phyloP scores from a whole-genome alignment of 2,113 vertebrate species.

The Colaptes auratus region DNA sequence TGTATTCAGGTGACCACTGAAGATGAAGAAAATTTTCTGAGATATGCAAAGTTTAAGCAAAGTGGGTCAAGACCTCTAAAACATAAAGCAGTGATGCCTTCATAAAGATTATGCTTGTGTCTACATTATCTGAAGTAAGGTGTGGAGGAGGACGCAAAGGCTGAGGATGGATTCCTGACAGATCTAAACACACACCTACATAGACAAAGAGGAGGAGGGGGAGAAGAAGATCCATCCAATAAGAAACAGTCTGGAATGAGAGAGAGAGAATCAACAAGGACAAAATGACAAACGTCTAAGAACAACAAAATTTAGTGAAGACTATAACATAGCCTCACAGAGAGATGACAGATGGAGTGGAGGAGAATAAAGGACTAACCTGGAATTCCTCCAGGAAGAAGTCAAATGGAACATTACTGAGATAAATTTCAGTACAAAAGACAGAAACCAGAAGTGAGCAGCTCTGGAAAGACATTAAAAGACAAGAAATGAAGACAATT shows the following conservation, averaged over 20 bases:
- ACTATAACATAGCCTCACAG: not conserved
- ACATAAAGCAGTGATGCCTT: not conserved
- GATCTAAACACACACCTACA: slow-evolving; percentile 29
- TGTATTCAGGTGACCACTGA: not conserved
- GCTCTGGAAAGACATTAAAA: slow-evolving; percentile 9
- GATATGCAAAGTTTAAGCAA: not conserved
- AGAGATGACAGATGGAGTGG: slow-evolving; percentile 62
- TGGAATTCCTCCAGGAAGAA: slow-evolving; percentile 63
- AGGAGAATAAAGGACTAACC: slow-evolving; percentile 57
- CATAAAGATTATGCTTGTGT: not conserved
- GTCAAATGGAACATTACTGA: slow-evolving; percentile 42
- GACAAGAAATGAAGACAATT: not conserved
- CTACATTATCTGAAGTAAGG: not conserved
- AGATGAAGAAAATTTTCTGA: not conserved
- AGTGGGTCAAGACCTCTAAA: not conserved
- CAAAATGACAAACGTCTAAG: slow-evolving; percentile 39
- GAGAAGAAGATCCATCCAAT: slow-evolving; percentile 1
- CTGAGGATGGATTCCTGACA: not conserved
- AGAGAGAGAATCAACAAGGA: slow-evolving; percentile 28
- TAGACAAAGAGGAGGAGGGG: not conserved
- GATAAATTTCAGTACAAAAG: slow-evolving; percentile 27
- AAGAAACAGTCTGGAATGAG: slow-evolving; percentile 17
- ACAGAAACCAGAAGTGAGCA: slow-evolving; percentile 45
- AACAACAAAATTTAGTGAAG: slow-evolving; percentile 40
- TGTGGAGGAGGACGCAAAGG: not conserved